Conservation (phyloP, 1,140 invertebrate genomes). For the Bombus picipes region DNA sequence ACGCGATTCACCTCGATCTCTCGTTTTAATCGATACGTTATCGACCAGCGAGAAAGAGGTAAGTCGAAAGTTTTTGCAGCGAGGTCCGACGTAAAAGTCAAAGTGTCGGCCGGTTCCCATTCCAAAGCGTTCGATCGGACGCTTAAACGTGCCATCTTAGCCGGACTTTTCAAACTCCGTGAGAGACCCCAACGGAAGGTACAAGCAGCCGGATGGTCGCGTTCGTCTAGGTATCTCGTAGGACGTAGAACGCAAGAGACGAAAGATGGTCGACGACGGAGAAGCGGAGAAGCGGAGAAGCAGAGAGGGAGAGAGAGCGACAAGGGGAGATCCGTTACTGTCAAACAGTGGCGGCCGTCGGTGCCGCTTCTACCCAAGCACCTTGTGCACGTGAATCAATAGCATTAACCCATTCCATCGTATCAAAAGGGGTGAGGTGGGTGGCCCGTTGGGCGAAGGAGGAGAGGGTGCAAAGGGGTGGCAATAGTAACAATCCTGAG, state of each 20-base stretch:
- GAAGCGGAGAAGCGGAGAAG: not conserved
- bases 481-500: conserved; percentile 83
- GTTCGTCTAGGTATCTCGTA: conserved; percentile 49
- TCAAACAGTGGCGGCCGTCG: conserved; percentile 80
- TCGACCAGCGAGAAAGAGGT: not conserved
- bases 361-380: conserved; percentile 66
- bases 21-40: not conserved
- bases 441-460: conserved; percentile 55
- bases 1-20: not conserved
- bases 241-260: conserved; percentile 5
- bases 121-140: not conserved
- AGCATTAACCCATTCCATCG: conserved; percentile 83
- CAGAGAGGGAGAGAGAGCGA: conserved; percentile 22
- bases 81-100: conserved; percentile 18
- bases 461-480: conserved; percentile 74
- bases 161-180: conserved; percentile 32
- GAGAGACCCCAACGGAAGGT: conserved; percentile 28
- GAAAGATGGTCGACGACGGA: conserved; percentile 46
- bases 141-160: conserved; percentile 1
- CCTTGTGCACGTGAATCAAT: conserved; percentile 83
- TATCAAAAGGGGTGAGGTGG: conserved; percentile 77
- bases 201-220: conserved; percentile 40
- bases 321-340: conserved; percentile 80
- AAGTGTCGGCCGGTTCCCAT: not conserved
- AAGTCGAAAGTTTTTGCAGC: not conserved